Conservation (phyloP, 2,888 invertebrate species). For the Emmelina monodactyla region DNA sequence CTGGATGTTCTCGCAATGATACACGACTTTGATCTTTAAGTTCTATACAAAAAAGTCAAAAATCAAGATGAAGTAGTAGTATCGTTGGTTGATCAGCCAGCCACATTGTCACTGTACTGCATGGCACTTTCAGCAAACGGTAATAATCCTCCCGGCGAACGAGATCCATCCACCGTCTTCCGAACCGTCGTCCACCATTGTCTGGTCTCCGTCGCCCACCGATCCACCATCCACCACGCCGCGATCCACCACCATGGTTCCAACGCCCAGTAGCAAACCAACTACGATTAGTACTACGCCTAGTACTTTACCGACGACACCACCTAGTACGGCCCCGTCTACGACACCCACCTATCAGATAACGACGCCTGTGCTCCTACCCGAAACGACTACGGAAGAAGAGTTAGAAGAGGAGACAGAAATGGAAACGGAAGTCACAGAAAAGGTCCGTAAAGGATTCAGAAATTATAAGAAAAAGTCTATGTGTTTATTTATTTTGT, state of each 20-base stretch:
- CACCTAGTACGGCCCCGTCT: conserved; percentile 17
- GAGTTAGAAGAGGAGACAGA: no score
- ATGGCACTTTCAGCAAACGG: conserved; percentile 65
- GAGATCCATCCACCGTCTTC: conserved; percentile 42
- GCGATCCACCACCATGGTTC: conserved; percentile 19
- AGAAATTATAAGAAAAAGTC: not conserved
- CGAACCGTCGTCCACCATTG: conserved; percentile 23
- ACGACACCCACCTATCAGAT: conserved; percentile 24
- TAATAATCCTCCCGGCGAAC: conserved; percentile 56
- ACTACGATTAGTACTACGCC: conserved; percentile 16
- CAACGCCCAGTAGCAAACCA: conserved; percentile 24
- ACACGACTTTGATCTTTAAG: no score
- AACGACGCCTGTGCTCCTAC: conserved; percentile 22
- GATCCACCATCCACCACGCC: conserved; percentile 18
- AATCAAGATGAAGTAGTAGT: no score
- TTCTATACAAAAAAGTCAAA: no score
- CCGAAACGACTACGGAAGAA: conserved; percentile 41
- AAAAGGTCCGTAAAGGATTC: conserved; percentile 32
- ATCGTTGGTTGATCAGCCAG: no score
- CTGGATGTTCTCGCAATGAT: no score
- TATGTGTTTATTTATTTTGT: no score
- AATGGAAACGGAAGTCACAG: conserved; percentile 42
- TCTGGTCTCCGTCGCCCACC: conserved; percentile 22
- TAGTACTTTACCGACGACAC: conserved; percentile 17
- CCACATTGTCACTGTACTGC: conserved; percentile 38